Evolutionary conservation across 2,797 vertebrate species (phyloP).

Genomic region (Prunella strophiata): DNA sequence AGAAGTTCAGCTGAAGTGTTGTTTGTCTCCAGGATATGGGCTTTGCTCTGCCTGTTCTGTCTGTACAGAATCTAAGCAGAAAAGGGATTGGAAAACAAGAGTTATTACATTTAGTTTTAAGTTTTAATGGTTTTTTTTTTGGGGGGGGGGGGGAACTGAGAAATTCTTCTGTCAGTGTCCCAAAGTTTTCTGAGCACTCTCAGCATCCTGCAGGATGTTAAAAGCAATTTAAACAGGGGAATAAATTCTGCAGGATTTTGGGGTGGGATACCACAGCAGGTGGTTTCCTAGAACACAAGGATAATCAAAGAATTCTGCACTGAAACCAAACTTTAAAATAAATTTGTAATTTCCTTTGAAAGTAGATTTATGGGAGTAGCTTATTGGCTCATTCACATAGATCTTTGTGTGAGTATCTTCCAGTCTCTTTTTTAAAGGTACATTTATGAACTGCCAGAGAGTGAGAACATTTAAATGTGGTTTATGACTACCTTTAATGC

Average conservation of each 20-base stretch:
- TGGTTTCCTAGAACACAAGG: background rate
- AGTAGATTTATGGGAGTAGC: background rate
- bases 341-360: background rate
- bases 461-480: background rate
- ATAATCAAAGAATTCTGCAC: background rate
- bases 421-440: background rate
- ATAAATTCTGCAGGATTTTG: background rate
- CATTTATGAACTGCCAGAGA: background rate
- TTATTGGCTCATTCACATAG: background rate
- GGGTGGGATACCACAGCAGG: background rate
- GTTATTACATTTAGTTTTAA: background rate
- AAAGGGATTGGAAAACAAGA: background rate
- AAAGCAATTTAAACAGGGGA: background rate
- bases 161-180: background rate
- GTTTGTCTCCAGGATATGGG: conserved; percentile 86
- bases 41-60: conserved; percentile 84
- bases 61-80: conserved; percentile 84
- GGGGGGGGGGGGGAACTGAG: rapidly evolving
- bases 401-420: background rate
- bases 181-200: background rate
- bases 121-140: background rate
- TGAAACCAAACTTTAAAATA: background rate
- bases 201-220: background rate
- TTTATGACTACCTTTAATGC: background rate
- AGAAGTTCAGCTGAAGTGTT: conserved; percentile 87